phyloP scores from a whole-genome alignment of 2,113 vertebrate species.

The Chauna torquata region DNA sequence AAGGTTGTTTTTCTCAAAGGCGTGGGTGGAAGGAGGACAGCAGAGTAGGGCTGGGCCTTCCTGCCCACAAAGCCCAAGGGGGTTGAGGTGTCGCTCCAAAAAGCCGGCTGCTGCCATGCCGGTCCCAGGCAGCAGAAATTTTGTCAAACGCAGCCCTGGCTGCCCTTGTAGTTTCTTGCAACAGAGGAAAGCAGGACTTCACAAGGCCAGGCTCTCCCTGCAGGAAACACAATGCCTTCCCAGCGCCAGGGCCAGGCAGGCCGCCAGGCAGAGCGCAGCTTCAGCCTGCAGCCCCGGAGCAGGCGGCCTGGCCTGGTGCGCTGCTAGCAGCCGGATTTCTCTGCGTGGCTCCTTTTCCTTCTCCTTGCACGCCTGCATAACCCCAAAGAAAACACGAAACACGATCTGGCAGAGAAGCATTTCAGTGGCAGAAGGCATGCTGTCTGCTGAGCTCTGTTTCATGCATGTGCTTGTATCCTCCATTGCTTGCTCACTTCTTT shows the following conservation, averaged over 20 bases:
- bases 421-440: neutral
- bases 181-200: neutral
- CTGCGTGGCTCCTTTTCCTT: neutral
- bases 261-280: neutral
- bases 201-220: neutral
- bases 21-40: neutral
- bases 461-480: neutral
- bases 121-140: neutral
- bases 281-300: neutral
- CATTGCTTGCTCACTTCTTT: neutral
- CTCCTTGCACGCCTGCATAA: neutral
- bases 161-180: neutral
- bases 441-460: neutral
- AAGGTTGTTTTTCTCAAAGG: neutral
- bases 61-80: neutral
- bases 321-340: neutral
- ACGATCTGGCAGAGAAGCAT: neutral
- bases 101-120: neutral
- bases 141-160: neutral
- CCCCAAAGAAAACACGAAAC: neutral
- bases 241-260: neutral
- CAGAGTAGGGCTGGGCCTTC: neutral
- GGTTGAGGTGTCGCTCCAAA: neutral
- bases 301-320: neutral
- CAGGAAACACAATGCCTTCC: neutral